These are phyloP conservation scores for Diabrotica virgifera DNA, from an alignment of 1,140 invertebrate genomes.

Conservation along the genomic window DNA sequence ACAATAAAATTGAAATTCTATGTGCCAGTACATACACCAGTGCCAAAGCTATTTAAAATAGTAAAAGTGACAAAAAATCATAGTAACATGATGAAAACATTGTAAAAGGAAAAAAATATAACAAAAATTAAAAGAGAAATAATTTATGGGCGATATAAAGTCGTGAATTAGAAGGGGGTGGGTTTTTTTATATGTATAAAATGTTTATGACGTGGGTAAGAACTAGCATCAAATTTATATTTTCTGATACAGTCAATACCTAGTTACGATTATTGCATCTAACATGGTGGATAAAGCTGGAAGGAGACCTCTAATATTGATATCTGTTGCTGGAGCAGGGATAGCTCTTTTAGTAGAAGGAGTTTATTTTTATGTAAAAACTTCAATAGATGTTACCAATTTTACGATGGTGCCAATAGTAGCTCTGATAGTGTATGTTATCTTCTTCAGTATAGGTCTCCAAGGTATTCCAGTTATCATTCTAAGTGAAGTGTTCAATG, in stretches of 20 bases:
- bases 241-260: conserved; percentile 65
- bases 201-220: too few species aligned
- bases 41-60: too few species aligned
- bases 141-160: too few species aligned
- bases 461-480: conserved; percentile 69
- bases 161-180: too few species aligned
- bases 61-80: too few species aligned
- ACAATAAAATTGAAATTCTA: too few species aligned
- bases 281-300: conserved; percentile 70
- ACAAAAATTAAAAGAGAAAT: too few species aligned
- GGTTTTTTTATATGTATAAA: too few species aligned
- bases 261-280: conserved; percentile 60
- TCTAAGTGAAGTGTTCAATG: conserved; percentile 72
- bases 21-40: too few species aligned
- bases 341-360: conserved; percentile 56
- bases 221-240: conserved; percentile 56
- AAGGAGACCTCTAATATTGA: conserved; percentile 62
- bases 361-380: conserved; percentile 52
- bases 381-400: conserved; percentile 34
- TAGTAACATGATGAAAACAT: too few species aligned
- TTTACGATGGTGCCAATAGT: conserved; percentile 61
- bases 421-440: conserved; percentile 64
- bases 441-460: conserved; percentile 67
- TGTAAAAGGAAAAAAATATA: too few species aligned
- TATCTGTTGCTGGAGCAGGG: conserved; percentile 58